Conservation (phyloP, 2,888 invertebrate genomes). For the Caenorhabditis sinica region DNA sequence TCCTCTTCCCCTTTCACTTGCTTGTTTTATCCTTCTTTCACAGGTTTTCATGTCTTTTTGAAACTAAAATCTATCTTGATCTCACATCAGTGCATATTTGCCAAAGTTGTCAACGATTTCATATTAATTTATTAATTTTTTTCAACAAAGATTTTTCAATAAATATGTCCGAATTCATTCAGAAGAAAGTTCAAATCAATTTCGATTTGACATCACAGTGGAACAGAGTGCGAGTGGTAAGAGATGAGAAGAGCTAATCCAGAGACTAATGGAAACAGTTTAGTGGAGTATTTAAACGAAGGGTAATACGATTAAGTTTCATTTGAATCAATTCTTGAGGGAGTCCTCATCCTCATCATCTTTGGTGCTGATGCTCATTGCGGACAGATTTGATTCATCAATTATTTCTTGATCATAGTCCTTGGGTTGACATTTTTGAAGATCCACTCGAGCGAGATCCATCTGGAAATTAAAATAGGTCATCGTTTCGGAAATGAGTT, state of each 20-base stretch:
- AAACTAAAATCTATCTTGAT: constrained; percentile 9
- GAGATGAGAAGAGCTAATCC: constrained; percentile 1
- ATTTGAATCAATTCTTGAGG: constrained; percentile 35
- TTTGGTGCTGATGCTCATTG: constrained; percentile 55
- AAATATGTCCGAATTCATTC: constrained; percentile 20
- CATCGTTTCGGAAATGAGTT: not conserved
- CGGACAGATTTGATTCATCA: constrained; percentile 73
- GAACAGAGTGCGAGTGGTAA: not conserved
- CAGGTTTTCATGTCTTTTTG: constrained; percentile 25
- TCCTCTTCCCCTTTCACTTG: not conserved
- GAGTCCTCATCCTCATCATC: constrained; percentile 68
- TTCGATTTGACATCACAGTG: constrained; percentile 15
- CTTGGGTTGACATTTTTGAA: constrained; percentile 75
- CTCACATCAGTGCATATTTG: constrained; percentile 18
- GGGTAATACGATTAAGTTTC: not conserved
- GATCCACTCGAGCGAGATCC: constrained; percentile 70
- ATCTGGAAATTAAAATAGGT: constrained; percentile 52
- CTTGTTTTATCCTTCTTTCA: constrained; percentile 5
- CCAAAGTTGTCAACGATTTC: constrained; percentile 11
- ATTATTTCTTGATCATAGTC: constrained; percentile 75
- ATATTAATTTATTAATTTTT: constrained; percentile 13
- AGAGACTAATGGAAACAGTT: not conserved
- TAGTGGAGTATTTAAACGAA: not conserved
- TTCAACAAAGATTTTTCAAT: constrained; percentile 13
- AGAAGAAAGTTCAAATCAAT: not conserved